Conservation (phyloP, 1,140 invertebrate genomes). For the Bombus huntii region DNA sequence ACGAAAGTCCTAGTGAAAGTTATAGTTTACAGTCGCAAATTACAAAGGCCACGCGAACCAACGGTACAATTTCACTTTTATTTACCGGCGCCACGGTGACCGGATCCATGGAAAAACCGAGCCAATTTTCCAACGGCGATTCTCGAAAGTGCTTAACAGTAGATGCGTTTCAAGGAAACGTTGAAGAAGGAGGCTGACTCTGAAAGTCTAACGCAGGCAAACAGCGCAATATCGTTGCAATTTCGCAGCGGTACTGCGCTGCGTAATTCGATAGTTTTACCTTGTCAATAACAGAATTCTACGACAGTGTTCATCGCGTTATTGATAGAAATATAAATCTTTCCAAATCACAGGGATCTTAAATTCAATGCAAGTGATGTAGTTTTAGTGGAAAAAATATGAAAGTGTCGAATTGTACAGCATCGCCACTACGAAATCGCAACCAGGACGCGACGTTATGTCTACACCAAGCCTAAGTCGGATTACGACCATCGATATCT, state of each 20-base stretch:
- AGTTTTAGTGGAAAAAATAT: not conserved
- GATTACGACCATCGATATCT: conserved; percentile 40
- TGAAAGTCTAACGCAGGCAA: not conserved
- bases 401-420: not conserved
- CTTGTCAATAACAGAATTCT: too few species aligned
- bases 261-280: too few species aligned
- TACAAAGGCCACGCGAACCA: conserved; percentile 27
- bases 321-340: too few species aligned
- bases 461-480: not conserved
- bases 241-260: not conserved
- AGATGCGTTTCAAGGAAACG: conserved; percentile 4
- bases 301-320: too few species aligned
- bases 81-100: not conserved
- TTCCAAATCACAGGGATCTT: not conserved
- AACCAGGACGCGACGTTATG: not conserved
- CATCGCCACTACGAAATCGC: not conserved
- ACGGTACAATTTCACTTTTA: conserved; percentile 57
- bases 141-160: conserved; percentile 20
- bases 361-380: not conserved
- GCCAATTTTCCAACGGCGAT: conserved; percentile 20
- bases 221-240: not conserved
- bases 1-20: conserved; percentile 67
- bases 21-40: conserved; percentile 50
- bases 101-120: conserved; percentile 3
- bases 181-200: not conserved